Evolutionary conservation across 2,113 vertebrate species (phyloP).

Genomic region (Leptocoma aspasia): DNA sequence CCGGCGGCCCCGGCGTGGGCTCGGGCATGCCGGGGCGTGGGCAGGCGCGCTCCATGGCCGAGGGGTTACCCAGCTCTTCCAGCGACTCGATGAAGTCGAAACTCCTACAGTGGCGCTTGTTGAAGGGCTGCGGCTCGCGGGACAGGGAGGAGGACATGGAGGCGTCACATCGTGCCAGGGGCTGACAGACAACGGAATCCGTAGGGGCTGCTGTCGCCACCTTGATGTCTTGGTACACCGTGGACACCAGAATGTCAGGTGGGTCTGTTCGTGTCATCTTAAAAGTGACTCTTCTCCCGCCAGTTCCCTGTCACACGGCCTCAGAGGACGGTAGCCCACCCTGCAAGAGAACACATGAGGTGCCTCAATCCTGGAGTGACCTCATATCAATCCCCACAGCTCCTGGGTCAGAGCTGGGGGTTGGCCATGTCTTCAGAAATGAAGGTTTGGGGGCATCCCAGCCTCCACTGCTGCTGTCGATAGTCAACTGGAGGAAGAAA

Average conservation of each 20-base stretch:
- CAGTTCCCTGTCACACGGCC: conserved; percentile 75
- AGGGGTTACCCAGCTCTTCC: conserved; percentile 75
- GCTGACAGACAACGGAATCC: conserved; percentile 66
- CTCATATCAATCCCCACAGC: neutral
- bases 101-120: conserved; percentile 96
- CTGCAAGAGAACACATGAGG: conserved; percentile 32
- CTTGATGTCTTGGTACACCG: conserved; percentile 88
- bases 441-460: fast-evolving
- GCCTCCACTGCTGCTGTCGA: neutral
- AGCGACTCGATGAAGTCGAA: conserved; percentile 93
- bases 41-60: conserved; percentile 78
- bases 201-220: conserved; percentile 74
- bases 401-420: fast-evolving
- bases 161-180: conserved; percentile 81
- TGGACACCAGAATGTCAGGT: conserved; percentile 92
- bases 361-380: neutral
- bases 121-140: conserved; percentile 80
- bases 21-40: conserved; percentile 68
- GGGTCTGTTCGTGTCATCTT: conserved; percentile 98
- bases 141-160: conserved; percentile 83
- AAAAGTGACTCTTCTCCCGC: conserved; percentile 69
- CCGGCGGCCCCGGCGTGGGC: neutral
- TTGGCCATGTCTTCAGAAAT: neutral
- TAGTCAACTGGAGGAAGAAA: neutral
- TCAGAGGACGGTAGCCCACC: conserved; percentile 56